Evolutionary conservation across 1,140 invertebrate genomes (phyloP).

Genomic region (Leptonema lineaticorne): DNA sequence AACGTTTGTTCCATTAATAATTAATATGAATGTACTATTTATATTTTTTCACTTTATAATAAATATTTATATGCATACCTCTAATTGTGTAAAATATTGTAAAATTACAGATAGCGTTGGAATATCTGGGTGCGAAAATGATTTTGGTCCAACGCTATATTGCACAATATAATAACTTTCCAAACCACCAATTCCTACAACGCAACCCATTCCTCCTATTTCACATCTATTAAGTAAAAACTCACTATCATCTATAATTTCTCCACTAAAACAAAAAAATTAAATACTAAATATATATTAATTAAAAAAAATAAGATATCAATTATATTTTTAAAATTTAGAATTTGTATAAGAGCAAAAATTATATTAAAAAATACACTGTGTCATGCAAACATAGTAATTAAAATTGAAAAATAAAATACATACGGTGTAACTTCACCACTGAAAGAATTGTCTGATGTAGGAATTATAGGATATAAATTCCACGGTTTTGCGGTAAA

Average conservation of each 20-base stretch:
- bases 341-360: too few relatives aligned
- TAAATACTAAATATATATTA: too few relatives aligned
- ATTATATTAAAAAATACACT: too few relatives aligned
- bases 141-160: constrained; percentile 62
- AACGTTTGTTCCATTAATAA: background rate
- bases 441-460: too few relatives aligned
- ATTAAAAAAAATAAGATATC: too few relatives aligned
- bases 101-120: constrained; percentile 77
- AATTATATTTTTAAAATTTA: too few relatives aligned
- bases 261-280: too few relatives aligned
- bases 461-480: constrained; percentile 33
- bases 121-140: constrained; percentile 66
- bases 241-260: background rate
- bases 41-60: background rate
- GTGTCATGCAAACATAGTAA: too few relatives aligned
- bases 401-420: too few relatives aligned
- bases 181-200: constrained; percentile 79
- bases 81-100: constrained; percentile 84
- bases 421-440: too few relatives aligned
- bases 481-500: constrained; percentile 59
- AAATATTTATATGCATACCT: constrained; percentile 56
- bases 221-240: background rate
- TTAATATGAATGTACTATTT: background rate
- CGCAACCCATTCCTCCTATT: constrained; percentile 52
- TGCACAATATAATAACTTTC: constrained; percentile 79